These are phyloP conservation scores for Yponomeuta plumbellus DNA, from an alignment of 2,888 invertebrate species.

Conservation along the genomic window DNA sequence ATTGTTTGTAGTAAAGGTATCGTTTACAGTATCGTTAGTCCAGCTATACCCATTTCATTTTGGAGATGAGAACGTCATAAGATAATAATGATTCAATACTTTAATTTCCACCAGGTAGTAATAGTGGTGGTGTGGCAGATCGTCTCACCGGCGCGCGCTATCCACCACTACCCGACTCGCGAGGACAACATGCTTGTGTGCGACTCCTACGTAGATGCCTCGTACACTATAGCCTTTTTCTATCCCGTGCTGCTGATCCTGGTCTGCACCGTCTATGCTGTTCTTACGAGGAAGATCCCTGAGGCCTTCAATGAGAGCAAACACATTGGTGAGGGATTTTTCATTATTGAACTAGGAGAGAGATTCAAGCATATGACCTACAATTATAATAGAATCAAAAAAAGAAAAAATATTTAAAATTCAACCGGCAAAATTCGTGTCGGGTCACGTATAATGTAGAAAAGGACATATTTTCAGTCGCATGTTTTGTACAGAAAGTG, in stretches of 20 bases:
- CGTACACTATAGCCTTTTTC: slow-evolving; percentile 93
- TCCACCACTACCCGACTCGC: slow-evolving; percentile 90
- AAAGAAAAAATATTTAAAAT: too few species aligned
- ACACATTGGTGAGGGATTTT: slow-evolving; percentile 85
- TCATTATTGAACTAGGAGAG: neutral
- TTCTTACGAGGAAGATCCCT: slow-evolving; percentile 95
- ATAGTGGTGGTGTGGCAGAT: slow-evolving; percentile 93
- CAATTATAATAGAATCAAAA: too few species aligned
- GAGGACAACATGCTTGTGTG: slow-evolving; percentile 94
- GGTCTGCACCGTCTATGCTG: slow-evolving; percentile 95
- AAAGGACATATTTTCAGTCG: too few species aligned
- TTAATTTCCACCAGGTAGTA: slow-evolving; percentile 77
- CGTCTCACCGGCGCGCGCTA: slow-evolving; percentile 93
- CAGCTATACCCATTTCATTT: too few species aligned
- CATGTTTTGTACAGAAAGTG: too few species aligned
- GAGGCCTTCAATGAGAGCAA: slow-evolving; percentile 99
- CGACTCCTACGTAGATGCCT: slow-evolving; percentile 92
- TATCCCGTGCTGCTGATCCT: slow-evolving; percentile 93
- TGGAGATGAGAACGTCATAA: neutral
- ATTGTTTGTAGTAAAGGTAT: too few species aligned
- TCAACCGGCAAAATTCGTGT: too few species aligned
- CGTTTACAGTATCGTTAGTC: too few species aligned
- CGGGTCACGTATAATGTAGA: too few species aligned
- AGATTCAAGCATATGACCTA: too few species aligned
- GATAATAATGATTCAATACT: neutral